Base-by-base conservation (phyloP, 2,797 vertebrate species). In the Echeneis naucrates region DNA sequence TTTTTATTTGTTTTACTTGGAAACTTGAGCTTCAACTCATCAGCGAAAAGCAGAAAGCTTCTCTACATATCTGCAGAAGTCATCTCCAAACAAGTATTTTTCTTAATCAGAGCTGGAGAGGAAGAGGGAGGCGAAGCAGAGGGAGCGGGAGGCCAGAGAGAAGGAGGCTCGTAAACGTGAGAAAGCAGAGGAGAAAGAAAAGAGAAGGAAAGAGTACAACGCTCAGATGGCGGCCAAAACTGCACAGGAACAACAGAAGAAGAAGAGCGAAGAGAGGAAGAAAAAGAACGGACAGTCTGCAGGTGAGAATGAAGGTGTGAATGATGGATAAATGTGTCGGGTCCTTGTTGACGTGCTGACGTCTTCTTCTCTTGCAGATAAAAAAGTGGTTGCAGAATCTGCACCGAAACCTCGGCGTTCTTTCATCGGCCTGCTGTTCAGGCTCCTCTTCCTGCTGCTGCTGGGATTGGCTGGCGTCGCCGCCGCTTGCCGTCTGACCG, bases 161-260 rank as follows among this genome's bases (percentile, higher is more conserved):
- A 94, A 94, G 77, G 97, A 98, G 59, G 77, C 94, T 52, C 94
- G 95, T 33, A 98, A 97, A 85, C 92, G 95, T 78, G 96, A 98
- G 89, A 99, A 99, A 87, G 97, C 96, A 0, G 97, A 98, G 78
- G 97, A 98, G 77, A 99, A 99, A 87, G 97, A 98, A 79, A 96
- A 92, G 82, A 96, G 97, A 56, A 95, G 96, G 75, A 94, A 95
- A 72, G 97, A 99, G 77, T 99, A 99, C 0, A 95, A 97, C 8
- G 96, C 97, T 59, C 96, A 96, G 81, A 93, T 94, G 92, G 95
- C 96, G 0, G 94, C 95, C 1, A 1, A 45, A 12, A 92, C 91
- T 47, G 86, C 87, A 0, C 82, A 91, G 77, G 93, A 95, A 60
- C 94, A 97, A 59, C 95, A 95, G 89, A 96, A 96, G 84, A 92